Conservation (phyloP, 2,888 invertebrate species). For the Carpatolechia fugitivella region DNA sequence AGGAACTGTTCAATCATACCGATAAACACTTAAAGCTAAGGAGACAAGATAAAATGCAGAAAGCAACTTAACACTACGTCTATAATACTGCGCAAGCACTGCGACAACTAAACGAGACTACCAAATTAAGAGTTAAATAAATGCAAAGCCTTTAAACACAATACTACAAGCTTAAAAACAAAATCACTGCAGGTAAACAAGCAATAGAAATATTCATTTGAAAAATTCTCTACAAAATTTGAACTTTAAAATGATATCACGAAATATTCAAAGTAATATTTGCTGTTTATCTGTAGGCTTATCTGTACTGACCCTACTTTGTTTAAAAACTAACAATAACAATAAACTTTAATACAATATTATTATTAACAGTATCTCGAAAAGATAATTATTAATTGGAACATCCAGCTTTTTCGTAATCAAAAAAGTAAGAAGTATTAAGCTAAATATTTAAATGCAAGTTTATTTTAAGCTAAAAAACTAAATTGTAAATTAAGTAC, state of each 20-base stretch:
- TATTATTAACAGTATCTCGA: not conserved
- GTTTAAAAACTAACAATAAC: conserved; percentile 24
- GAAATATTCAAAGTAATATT: conserved; percentile 23
- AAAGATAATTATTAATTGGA: not conserved
- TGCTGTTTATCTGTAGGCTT: conserved; percentile 9
- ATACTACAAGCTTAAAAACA: conserved; percentile 23
- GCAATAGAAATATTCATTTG: not conserved
- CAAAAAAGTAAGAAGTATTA: not conserved
- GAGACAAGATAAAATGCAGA: not conserved
- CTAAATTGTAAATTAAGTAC: conserved; percentile 5
- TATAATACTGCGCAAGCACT: conserved; percentile 4
- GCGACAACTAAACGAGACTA: conserved; percentile 10
- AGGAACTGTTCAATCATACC: conserved; percentile 35
- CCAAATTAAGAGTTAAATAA: conserved; percentile 27
- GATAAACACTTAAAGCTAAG: conserved; percentile 12
- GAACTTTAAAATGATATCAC: not conserved
- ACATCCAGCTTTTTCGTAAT: not conserved
- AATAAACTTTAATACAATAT: not conserved
- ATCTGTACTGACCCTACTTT: conserved; percentile 19
- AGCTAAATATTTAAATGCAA: not conserved
- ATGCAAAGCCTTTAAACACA: conserved; percentile 33
- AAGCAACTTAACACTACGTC: not conserved
- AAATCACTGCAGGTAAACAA: not conserved
- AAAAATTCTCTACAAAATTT: not conserved
- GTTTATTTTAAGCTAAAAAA: not conserved